A percentile compares a stretch with the other conserved stretches of the same genome.
Conservation (phyloP, 2,113 vertebrate genomes). For the Oxyura jamaicensis region DNA sequence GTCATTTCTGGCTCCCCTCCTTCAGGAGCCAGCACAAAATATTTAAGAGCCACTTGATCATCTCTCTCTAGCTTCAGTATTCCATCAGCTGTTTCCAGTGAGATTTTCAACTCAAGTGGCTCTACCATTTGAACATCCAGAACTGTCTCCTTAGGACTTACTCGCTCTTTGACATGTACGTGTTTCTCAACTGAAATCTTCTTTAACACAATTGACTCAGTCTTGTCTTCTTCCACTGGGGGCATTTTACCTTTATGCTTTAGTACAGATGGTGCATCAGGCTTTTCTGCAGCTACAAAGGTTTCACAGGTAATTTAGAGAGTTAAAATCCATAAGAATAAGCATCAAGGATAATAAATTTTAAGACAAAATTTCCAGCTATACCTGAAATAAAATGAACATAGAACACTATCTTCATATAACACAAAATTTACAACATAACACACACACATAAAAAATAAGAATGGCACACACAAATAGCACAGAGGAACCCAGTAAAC, state of each 20-base stretch:
- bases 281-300: conserved; percentile 80
- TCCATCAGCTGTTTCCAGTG: conserved; percentile 50
- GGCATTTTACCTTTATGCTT: conserved; percentile 77
- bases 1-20: conserved; percentile 3
- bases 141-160: conserved; percentile 68
- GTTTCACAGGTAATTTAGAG: conserved; percentile 75
- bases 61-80: conserved; percentile 42
- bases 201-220: conserved; percentile 65
- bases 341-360: conserved; percentile 10
- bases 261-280: conserved; percentile 68
- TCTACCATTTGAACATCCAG: conserved; percentile 60
- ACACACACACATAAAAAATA: not conserved
- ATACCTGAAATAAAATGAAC: conserved; percentile 40
- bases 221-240: conserved; percentile 70
- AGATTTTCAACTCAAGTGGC: conserved; percentile 50
- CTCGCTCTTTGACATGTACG: conserved; percentile 61
- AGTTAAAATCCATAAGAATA: conserved; percentile 54
- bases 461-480: not conserved
- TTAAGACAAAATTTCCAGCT: conserved; percentile 52
- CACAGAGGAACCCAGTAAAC: not conserved
- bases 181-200: conserved; percentile 68
- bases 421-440: not conserved
- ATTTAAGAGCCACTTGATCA: conserved; percentile 17
- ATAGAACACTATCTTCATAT: not conserved
- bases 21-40: conserved; percentile 34